A percentile compares a stretch with the other conserved stretches of the same genome.
These are phyloP conservation scores for Drosophila watanabei DNA, from an alignment of 1,140 invertebrate species.

Conservation along the genomic window DNA sequence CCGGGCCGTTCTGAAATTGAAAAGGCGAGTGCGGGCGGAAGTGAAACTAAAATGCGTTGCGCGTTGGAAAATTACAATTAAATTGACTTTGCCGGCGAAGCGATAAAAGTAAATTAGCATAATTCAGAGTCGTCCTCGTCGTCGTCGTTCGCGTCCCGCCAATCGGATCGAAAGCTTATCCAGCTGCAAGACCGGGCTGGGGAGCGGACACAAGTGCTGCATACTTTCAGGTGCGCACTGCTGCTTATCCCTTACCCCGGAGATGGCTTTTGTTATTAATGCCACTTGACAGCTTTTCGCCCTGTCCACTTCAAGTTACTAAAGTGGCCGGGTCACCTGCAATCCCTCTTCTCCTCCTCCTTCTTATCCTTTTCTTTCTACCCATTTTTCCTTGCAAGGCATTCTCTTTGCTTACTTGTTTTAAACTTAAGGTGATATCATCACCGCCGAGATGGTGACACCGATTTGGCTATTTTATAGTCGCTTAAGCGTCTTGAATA, in stretches of 20 bases:
- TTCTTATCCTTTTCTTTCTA: neutral
- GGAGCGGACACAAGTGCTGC: conserved; percentile 15
- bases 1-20: conserved; percentile 49
- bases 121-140: conserved; percentile 55
- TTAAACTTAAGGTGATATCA: conserved; percentile 29
- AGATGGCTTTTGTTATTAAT: conserved; percentile 70
- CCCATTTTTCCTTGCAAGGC: neutral
- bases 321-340: conserved; percentile 60
- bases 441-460: neutral
- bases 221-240: conserved; percentile 35
- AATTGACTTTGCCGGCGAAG: conserved; percentile 76
- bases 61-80: conserved; percentile 80
- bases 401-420: conserved; percentile 43
- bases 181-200: neutral
- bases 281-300: conserved; percentile 65
- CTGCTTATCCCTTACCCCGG: conserved; percentile 46
- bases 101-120: conserved; percentile 83
- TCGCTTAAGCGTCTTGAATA: neutral
- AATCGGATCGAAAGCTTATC: conserved; percentile 51
- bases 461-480: neutral
- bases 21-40: conserved; percentile 61
- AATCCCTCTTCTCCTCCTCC: neutral
- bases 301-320: conserved; percentile 59
- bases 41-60: conserved; percentile 73
- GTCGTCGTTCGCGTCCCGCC: neutral